Conservation (phyloP, 30 jellyfish, hydroid and myxozoan species). For the Turritopsis rubra region DNA sequence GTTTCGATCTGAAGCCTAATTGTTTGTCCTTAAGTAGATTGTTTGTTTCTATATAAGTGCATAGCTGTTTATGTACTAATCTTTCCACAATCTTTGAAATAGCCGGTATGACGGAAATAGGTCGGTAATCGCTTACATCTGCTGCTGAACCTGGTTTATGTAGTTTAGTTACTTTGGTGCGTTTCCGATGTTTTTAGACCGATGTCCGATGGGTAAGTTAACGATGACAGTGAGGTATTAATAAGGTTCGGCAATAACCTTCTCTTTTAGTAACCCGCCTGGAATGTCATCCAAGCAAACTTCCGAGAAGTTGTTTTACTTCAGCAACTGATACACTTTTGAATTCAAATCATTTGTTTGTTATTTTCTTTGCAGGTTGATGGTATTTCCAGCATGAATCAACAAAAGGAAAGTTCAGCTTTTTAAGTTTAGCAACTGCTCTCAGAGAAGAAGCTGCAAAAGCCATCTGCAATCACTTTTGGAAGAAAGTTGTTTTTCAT, state of each 20-base stretch:
- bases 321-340: background rate
- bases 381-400: background rate
- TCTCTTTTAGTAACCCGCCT: background rate
- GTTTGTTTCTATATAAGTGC: background rate
- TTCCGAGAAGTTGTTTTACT: constrained; percentile 8
- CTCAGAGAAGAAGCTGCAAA: background rate
- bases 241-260: background rate
- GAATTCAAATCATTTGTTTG: background rate
- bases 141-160: background rate
- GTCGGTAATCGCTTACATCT: background rate
- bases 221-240: background rate
- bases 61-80: background rate
- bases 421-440: background rate
- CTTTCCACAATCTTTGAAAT: background rate
- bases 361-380: background rate
- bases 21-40: background rate
- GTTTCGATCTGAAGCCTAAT: background rate
- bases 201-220: background rate
- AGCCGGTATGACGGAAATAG: background rate
- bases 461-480: background rate
- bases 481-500: background rate
- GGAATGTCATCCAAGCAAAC: constrained; percentile 1
- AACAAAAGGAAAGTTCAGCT: background rate
- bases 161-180: constrained; percentile 1
- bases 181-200: too few species aligned